Conservation (phyloP, 2,797 vertebrate species). For the Poecilia wingei region DNA sequence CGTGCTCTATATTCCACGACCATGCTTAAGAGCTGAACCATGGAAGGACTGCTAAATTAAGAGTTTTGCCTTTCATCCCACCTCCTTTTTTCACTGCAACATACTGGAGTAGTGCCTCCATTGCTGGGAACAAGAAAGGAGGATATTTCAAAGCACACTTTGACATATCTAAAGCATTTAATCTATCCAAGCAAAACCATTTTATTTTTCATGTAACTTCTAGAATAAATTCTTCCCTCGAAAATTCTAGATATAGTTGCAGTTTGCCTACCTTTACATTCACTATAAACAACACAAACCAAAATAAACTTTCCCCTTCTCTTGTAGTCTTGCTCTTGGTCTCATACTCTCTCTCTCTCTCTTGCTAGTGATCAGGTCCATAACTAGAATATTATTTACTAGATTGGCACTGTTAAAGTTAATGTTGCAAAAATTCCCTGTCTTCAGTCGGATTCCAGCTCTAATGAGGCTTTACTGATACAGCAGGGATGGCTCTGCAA, state of each 20-base stretch:
- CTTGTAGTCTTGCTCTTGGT: background rate
- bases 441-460: slow-evolving; percentile 83
- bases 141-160: background rate
- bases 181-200: background rate
- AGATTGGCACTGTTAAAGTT: slow-evolving; percentile 87
- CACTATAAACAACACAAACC: slow-evolving; percentile 22
- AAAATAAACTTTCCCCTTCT: slow-evolving; percentile 22
- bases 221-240: background rate
- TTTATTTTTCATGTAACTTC: background rate
- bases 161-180: background rate
- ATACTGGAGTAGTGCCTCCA: background rate
- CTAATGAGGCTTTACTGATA: slow-evolving; percentile 91
- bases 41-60: background rate
- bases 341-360: slow-evolving; percentile 25
- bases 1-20: background rate
- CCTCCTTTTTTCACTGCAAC: background rate
- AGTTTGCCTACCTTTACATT: slow-evolving; percentile 48
- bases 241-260: background rate
- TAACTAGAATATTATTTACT: slow-evolving; percentile 89
- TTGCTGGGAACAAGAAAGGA: background rate
- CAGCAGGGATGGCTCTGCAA: slow-evolving; percentile 81
- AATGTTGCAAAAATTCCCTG: slow-evolving; percentile 88
- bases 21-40: background rate
- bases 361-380: slow-evolving; percentile 75
- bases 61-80: background rate